Percentiles rank a stretch among this genome's conserved stretches.
These are phyloP conservation scores for Elysia crispata DNA, from an alignment of 2,888 invertebrate genomes.

Conservation along the genomic window DNA sequence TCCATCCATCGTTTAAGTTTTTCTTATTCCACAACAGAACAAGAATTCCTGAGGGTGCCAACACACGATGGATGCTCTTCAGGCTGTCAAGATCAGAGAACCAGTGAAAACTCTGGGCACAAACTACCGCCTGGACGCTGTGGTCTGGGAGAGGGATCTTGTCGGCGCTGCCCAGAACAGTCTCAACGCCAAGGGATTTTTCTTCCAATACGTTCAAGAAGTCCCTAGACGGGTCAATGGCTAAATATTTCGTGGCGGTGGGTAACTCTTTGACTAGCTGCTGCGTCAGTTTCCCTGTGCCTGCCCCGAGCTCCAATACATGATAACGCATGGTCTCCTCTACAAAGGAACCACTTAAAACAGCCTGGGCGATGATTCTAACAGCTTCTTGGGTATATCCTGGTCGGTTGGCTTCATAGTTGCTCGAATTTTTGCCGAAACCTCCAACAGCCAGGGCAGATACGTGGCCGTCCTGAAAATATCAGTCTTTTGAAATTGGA, in stretches of 20 bases:
- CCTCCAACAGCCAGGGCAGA: neutral
- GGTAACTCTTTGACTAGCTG: constrained; percentile 21
- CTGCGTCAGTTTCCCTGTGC: constrained; percentile 65
- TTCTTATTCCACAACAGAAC: constrained; percentile 33
- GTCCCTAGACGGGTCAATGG: constrained; percentile 60
- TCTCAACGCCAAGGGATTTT: constrained; percentile 53
- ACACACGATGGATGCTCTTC: constrained; percentile 59
- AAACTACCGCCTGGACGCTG: constrained; percentile 59
- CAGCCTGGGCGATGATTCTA: constrained; percentile 11
- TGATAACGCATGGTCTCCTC: constrained; percentile 47
- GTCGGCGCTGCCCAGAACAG: constrained; percentile 54
- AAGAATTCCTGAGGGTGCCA: constrained; percentile 57
- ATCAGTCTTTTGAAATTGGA: no score
- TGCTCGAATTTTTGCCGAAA: constrained; percentile 40
- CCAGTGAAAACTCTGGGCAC: constrained; percentile 67
- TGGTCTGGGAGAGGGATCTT: constrained; percentile 56
- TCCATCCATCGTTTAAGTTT: constrained; percentile 23
- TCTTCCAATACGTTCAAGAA: constrained; percentile 55
- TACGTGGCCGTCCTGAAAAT: neutral
- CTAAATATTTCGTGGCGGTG: constrained; percentile 53
- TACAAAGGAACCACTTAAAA: neutral
- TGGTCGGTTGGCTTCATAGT: constrained; percentile 60
- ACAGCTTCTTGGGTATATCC: constrained; percentile 60
- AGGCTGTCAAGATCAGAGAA: constrained; percentile 58
- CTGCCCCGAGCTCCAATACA: constrained; percentile 64